Conservation (phyloP, 1,140 invertebrate species). For the Luehdorfia chinensis region DNA sequence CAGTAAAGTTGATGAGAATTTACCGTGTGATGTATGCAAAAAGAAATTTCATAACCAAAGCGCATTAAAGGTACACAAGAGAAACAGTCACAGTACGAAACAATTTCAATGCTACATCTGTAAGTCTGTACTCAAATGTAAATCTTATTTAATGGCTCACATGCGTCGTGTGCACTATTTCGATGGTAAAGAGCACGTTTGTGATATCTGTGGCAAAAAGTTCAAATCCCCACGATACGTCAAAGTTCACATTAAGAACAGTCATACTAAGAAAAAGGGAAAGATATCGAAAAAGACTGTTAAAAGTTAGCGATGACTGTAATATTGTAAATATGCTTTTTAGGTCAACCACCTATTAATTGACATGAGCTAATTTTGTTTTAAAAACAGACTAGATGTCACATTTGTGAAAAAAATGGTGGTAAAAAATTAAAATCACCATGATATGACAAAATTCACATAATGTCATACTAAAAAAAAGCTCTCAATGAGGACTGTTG, state of each 20-base stretch:
- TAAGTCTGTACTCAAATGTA: slow-evolving; percentile 34
- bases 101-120: slow-evolving; percentile 27
- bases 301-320: too few species aligned
- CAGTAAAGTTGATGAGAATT: background rate
- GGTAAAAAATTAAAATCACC: too few species aligned
- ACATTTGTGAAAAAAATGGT: too few species aligned
- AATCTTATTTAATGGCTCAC: slow-evolving; percentile 28
- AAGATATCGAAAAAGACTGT: background rate
- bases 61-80: slow-evolving; percentile 24
- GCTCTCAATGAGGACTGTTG: too few species aligned
- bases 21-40: slow-evolving; percentile 21
- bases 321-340: too few species aligned
- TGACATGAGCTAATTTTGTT: too few species aligned
- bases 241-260: slow-evolving; percentile 34
- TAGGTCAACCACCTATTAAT: too few species aligned
- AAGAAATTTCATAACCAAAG: slow-evolving; percentile 13
- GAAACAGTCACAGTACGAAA: slow-evolving; percentile 30
- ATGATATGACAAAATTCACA: too few species aligned
- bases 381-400: too few species aligned
- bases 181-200: slow-evolving; percentile 29
- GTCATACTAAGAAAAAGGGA: slow-evolving; percentile 3
- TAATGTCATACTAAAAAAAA: too few species aligned
- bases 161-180: slow-evolving; percentile 35
- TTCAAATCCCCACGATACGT: slow-evolving; percentile 36
- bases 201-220: slow-evolving; percentile 32